Base-by-base conservation (phyloP, 2,113 vertebrate species). In the Arizona elegans region DNA sequence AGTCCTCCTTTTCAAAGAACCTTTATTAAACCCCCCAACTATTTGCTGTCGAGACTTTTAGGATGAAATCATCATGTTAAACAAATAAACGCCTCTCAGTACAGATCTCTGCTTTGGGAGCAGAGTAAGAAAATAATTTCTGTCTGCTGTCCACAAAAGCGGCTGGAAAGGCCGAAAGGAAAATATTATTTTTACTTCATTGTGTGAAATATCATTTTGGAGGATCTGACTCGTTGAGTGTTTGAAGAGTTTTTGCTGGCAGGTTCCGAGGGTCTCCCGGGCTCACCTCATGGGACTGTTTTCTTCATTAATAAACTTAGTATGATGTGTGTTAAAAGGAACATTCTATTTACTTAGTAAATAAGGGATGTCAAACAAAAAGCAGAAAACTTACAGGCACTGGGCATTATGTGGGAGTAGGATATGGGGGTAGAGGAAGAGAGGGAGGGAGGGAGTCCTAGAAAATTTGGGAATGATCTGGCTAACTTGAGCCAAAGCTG, bases 151-250 rank as follows among this genome's bases (percentile, higher is more conserved):
- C 97, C 97, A 97, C 97, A 97, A 98, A 98, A 98, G 97, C 96
- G 94, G 96, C 97, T 98, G 97, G 97, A 98, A 98, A 98, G 97
- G 96, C 96, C 55, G 54, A 97, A 98, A 98, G 98, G 98, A 98
- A 98, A 98, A 98, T 98, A 98, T 98, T 98, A 98, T 98, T 98
- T 98, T 98, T 98, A 97, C 98, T 98, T 98, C 98, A 98, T 98
- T 98, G 98, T 98, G 98, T 98, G 98, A 98, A 98, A 98, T 98
- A 98, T 98, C 95, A 94, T 98, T 98, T 97, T 98, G 96, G 97
- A 98, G 97, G 97, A 98, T 98, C 97, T 98, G 97, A 97, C 92
- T 94, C 93, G 94, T 96, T 97, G 97, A 97, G 93, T 95, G 92
- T 98, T 98, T 98, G 97, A 98, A 98, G 97, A 97, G 97, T 98